These are phyloP conservation scores for Crax fasciolata DNA, from an alignment of 2,797 vertebrate species.

Conservation along the genomic window DNA sequence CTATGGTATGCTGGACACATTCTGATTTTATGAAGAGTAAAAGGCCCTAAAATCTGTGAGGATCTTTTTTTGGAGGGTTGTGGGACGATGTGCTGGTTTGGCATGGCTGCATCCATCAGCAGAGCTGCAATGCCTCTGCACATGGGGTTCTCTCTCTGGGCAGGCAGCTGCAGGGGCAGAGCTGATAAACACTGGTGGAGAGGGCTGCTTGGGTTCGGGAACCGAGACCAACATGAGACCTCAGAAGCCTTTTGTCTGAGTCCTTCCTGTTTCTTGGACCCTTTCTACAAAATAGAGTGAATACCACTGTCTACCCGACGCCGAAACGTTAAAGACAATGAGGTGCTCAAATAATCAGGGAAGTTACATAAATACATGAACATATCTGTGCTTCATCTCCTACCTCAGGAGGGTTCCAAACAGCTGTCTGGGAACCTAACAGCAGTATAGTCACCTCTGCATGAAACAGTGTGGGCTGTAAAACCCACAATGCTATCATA, in stretches of 20 bases:
- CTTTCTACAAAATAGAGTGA: neutral
- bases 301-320: fast-evolving
- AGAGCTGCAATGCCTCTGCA: neutral
- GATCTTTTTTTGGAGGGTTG: neutral
- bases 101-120: too few relatives aligned
- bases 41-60: neutral
- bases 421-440: neutral
- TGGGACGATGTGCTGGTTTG: neutral
- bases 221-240: fast-evolving
- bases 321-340: fast-evolving
- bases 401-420: neutral
- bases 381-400: neutral
- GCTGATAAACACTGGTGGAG: fast-evolving
- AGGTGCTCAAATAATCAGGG: fast-evolving
- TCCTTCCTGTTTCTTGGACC: neutral
- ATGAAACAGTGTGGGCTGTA: neutral
- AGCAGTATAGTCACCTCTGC: constrained; percentile 15
- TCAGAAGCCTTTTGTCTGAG: neutral
- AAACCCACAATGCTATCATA: neutral
- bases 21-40: neutral
- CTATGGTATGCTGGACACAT: neutral
- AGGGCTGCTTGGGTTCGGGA: neutral
- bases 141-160: fast-evolving
- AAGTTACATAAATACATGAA: neutral
- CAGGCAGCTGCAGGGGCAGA: neutral